Evolutionary conservation across 2,113 vertebrate genomes (phyloP), one percentile per base, ranked within the genome.

Genomic region (Nibea albiflora): DNA sequence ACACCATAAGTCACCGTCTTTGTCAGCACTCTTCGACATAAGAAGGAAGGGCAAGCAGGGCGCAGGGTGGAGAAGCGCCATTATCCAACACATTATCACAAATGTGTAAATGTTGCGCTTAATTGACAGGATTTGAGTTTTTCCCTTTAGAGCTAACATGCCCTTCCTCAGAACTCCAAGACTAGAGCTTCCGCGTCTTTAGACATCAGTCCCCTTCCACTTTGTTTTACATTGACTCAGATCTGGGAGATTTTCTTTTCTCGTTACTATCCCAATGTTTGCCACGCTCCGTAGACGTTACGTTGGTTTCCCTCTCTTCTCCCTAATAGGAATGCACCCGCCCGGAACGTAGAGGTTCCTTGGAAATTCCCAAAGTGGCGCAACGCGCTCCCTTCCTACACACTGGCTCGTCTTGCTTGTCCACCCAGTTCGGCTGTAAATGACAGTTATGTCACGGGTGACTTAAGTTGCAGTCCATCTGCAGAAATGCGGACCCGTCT

Each of bases 321-420:
- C 57, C 61, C 62, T 92, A 90, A 93, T 93, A 75, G 84, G 85
- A 92, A 92, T 84, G 79, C 90, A 89, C 49, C 83, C 57, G 2
- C 63, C 88, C 2, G 87, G 82, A 93, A 88, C 89, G 5, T 46
- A 49, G 75, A 64, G 85, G 53, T 83, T 85, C 56, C 76, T 82
- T 63, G 90, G 93, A 95, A 94, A 92, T 91, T 92, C 91, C 91
- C 91, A 87, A 81, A 91, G 90, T 90, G 83, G 2, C 11, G 39
- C 56, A 85, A 71, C 77, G 85, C 71, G 62, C 56, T 78, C 78
- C 76, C 58, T 71, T 77, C 80, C 64, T 65, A 83, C 69, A 53
- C 67, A 35, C 58, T 1, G 66, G n/a, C 68, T 64, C 65, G 73
- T 82, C 76, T 78, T 83, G 69, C 78, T 77, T 70, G 73, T 81